Conservation (phyloP, 2,797 vertebrate genomes). For the Eidolon dupreanum region DNA sequence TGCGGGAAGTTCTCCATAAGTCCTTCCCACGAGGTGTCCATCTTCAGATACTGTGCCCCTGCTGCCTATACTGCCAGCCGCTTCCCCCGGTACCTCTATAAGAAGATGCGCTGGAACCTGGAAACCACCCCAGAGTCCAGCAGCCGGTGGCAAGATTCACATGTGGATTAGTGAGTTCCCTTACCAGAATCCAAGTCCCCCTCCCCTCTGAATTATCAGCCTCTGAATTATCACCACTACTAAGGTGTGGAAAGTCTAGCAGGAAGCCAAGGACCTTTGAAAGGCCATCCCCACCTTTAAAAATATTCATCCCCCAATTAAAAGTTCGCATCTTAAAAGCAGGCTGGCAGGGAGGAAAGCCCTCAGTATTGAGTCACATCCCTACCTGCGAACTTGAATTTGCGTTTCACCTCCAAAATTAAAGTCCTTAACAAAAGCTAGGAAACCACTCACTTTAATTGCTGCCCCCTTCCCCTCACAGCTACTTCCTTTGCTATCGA, state of each 20-base stretch:
- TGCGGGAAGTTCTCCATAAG: constrained; percentile 87
- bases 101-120: constrained; percentile 94
- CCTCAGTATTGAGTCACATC: background rate
- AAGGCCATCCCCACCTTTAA: background rate
- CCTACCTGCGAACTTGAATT: background rate
- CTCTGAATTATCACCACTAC: background rate
- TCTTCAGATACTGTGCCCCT: constrained; percentile 88
- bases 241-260: background rate
- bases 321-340: constrained; percentile 10
- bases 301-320: background rate
- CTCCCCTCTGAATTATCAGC: background rate
- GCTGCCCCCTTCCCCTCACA: constrained; percentile 57
- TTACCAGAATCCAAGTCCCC: constrained; percentile 5
- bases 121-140: constrained; percentile 81
- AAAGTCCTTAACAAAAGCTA: background rate
- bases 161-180: constrained; percentile 61
- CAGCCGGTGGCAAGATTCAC: constrained; percentile 70
- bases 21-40: constrained; percentile 82
- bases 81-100: constrained; percentile 85
- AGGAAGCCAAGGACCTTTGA: background rate
- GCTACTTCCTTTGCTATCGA: constrained; percentile 92
- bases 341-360: background rate
- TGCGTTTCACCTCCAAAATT: background rate
- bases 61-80: constrained; percentile 84
- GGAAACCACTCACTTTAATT: background rate